phyloP scores from a whole-genome alignment of 2,888 invertebrate genomes.

The Cheilosia scutellata region DNA sequence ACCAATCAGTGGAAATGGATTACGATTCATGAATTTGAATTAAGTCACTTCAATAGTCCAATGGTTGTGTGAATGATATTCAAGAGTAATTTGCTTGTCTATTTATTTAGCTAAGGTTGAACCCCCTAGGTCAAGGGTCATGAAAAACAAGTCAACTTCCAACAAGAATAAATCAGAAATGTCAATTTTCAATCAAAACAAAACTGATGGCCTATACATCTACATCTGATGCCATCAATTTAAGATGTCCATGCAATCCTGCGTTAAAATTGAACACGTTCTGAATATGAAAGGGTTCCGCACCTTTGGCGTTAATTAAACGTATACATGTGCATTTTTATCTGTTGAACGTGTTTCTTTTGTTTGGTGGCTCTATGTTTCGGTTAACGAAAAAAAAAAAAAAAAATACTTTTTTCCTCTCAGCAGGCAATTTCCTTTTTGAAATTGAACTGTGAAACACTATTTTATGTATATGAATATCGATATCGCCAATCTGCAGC shows the following conservation, averaged over 20 bases:
- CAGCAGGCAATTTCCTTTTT: constrained; percentile 70
- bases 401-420: constrained; percentile 33
- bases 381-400: background rate
- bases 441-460: constrained; percentile 66
- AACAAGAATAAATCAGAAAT: no score
- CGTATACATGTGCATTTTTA: constrained; percentile 34
- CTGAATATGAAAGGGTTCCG: constrained; percentile 51
- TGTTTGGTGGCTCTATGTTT: constrained; percentile 17
- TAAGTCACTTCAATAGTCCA: no score
- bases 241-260: constrained; percentile 18
- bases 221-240: no score
- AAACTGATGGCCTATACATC: no score
- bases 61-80: no score
- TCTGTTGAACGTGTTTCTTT: constrained; percentile 56
- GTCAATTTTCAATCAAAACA: no score
- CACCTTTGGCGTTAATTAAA: constrained; percentile 71
- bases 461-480: constrained; percentile 21
- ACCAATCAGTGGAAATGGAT: constrained; percentile 35
- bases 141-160: no score
- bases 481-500: constrained; percentile 50
- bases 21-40: constrained; percentile 6
- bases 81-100: no score
- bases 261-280: constrained; percentile 17
- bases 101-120: no score
- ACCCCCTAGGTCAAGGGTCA: no score